A percentile compares a stretch with the other conserved stretches of the same genome.
phyloP scores from a whole-genome alignment of 2,113 vertebrate genomes.

The Notiomystis cincta region DNA sequence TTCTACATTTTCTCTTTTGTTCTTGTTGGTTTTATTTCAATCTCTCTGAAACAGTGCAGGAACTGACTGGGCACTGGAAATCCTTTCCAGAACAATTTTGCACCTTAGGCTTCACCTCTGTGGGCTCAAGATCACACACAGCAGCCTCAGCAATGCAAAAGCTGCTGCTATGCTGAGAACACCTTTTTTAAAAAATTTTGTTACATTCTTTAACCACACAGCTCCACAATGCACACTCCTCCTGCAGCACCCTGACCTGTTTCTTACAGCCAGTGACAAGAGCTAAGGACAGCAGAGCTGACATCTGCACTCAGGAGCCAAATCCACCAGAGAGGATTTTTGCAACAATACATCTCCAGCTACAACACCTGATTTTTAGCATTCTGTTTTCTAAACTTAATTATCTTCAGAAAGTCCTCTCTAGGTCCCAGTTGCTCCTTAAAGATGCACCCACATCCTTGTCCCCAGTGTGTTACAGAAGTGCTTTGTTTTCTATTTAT shows the following conservation, averaged over 20 bases:
- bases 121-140: background rate
- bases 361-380: background rate
- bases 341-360: background rate
- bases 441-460: background rate
- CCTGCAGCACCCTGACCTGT: background rate
- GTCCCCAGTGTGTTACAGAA: background rate
- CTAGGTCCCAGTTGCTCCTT: background rate
- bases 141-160: background rate
- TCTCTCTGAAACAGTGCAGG: background rate
- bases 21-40: background rate
- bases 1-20: background rate
- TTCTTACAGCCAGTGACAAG: background rate
- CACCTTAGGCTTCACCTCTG: background rate
- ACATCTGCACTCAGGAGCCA: background rate
- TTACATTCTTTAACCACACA: background rate
- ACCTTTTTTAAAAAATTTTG: background rate
- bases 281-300: background rate
- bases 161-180: background rate
- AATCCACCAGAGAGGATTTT: background rate
- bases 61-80: background rate
- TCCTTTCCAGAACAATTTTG: background rate
- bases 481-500: background rate
- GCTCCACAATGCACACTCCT: background rate
- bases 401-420: background rate
- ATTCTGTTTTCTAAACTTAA: background rate